Conservation (phyloP, 2,888 invertebrate genomes). For the Brassicogethes aeneus region DNA sequence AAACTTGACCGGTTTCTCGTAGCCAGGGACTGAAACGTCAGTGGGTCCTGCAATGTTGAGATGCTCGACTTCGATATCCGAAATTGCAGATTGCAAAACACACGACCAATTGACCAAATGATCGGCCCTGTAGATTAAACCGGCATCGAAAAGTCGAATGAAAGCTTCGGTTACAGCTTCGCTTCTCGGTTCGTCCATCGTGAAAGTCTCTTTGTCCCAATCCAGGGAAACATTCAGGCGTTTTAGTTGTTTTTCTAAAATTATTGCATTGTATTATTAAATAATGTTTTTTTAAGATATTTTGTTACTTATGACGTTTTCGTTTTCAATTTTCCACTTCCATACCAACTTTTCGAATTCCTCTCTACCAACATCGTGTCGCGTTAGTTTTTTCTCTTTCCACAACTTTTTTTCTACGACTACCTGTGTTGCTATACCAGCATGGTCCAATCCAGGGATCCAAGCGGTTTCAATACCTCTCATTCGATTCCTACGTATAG, state of each 20-base stretch:
- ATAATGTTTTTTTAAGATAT: not conserved
- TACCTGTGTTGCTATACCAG: conserved; percentile 98
- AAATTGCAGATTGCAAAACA: conserved; percentile 91
- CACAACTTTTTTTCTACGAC: conserved; percentile 95
- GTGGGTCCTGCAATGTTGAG: conserved; percentile 80
- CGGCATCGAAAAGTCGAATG: conserved; percentile 49
- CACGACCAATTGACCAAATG: conserved; percentile 99
- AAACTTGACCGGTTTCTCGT: conserved; percentile 77
- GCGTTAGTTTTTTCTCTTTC: conserved; percentile 74
- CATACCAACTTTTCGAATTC: conserved; percentile 88
- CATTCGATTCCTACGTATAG: conserved; percentile 92
- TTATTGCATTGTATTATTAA: conserved; percentile 1
- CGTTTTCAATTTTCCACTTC: conserved; percentile 83
- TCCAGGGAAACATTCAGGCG: conserved; percentile 87
- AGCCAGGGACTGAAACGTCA: conserved; percentile 81
- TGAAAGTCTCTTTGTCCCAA: conserved; percentile 91
- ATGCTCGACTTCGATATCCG: conserved; percentile 98
- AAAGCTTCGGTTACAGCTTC: conserved; percentile 92
- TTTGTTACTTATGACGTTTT: conserved; percentile 41
- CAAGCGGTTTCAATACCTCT: conserved; percentile 85
- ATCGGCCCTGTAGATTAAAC: conserved; percentile 70
- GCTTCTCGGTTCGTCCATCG: conserved; percentile 88
- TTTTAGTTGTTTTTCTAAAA: conserved; percentile 60
- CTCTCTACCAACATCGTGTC: conserved; percentile 93
- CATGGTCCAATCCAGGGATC: conserved; percentile 98